phyloP scores from a whole-genome alignment of 2,113 vertebrate genomes.

The Aphyosemion australe region DNA sequence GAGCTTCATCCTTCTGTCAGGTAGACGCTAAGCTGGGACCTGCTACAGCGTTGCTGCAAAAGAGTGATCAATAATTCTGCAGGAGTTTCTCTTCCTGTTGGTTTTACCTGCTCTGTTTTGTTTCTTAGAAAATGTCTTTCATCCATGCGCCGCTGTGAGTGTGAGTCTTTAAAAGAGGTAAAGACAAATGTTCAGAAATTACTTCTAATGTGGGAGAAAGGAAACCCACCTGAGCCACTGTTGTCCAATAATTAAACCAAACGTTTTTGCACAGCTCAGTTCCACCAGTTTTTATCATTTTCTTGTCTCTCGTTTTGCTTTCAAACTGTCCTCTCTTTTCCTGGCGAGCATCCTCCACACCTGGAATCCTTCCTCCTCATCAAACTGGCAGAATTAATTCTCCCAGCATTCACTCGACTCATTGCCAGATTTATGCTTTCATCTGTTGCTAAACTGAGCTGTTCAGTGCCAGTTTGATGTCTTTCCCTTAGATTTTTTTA shows the following conservation, averaged over 20 bases:
- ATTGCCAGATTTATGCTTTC: background rate
- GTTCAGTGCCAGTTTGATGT: background rate
- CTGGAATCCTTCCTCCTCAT: background rate
- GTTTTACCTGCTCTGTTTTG: no score
- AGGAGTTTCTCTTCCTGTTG: no score
- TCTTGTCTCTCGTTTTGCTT: background rate
- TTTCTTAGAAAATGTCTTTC: no score
- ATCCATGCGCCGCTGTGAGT: no score
- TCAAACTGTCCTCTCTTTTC: background rate
- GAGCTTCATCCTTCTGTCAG: no score
- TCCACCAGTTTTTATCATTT: background rate
- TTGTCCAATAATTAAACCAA: background rate
- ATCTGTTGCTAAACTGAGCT: background rate
- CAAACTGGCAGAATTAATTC: background rate
- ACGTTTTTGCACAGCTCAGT: background rate
- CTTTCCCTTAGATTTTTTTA: background rate
- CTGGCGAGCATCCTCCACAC: background rate
- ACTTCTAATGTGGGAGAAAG: no score
- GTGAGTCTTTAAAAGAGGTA: no score
- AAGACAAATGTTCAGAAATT: no score
- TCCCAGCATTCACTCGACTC: background rate
- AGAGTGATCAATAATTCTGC: no score
- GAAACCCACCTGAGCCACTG: no score
- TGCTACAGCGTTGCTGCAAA: no score
- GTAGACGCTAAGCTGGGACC: no score